Evolutionary conservation across 30 jellyfish, hydroid and myxozoan genomes (phyloP), one percentile per base, ranked within the genome.

Genomic region (Pelagia noctiluca): DNA sequence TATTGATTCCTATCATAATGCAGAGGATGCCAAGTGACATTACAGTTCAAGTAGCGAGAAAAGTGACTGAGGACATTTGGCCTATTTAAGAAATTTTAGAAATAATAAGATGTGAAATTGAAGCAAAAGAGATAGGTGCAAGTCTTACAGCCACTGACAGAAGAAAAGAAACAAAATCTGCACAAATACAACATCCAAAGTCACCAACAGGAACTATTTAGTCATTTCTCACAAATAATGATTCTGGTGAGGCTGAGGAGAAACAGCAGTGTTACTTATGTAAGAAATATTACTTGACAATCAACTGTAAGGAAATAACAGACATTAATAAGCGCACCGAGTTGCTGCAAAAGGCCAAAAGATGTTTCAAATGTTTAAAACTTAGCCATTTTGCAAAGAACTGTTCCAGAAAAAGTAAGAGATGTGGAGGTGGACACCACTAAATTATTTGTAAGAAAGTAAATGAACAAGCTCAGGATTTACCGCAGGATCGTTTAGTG

Each of bases 91-190:
- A 48, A 26, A 57, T 71, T 52, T 42, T 73, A 21, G 67, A 67
- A 3, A 76, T 42, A 3, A 29, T 75, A 19, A 2, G 30, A 24
- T 21, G 24, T 29, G 96, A 87, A 87, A 50, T 87, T 22, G 72
- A 37, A 38, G 97, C 94, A 5, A 24, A 78, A 18, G 94, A 88
- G 38, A 69, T 54, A 63, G 28, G 92, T 33, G 71, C 23, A 19
- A 82, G 47, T 23, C 31, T 66, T 13, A 33, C 33, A 0, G 18
- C 37, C 49, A n/a, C n/a, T n/a, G 76, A 36, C 64, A 75, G 61
- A 77, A 69, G 57, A 16, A 42, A 42, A 42, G 12, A 42, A 16
- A 8, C 57, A 42, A 42, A 42, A 42, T 16, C 57, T 8, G 16
- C 57, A 42, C 57, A 42, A 16, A 8, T 42, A 42, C 8, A 5